Evolutionary conservation across 2,888 invertebrate species (phyloP).

Genomic region (Geotrupes spiniger): DNA sequence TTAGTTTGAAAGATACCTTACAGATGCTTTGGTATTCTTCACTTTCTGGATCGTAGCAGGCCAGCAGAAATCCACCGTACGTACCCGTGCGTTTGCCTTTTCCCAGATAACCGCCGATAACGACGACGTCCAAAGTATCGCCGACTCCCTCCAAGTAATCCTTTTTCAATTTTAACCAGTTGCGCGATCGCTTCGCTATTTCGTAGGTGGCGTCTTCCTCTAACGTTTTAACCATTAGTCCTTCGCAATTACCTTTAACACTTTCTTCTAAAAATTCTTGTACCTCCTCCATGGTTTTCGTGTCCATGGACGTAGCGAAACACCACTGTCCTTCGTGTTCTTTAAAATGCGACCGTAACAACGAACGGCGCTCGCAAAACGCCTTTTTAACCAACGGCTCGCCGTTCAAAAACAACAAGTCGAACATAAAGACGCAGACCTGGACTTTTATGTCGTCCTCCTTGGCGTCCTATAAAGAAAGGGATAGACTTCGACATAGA

Average conservation of each 20-base stretch:
- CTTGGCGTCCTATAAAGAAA: constrained; percentile 62
- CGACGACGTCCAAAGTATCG: constrained; percentile 93
- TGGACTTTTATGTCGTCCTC: constrained; percentile 72
- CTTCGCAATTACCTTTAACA: constrained; percentile 96
- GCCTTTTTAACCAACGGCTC: constrained; percentile 76
- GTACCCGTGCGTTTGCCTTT: constrained; percentile 89
- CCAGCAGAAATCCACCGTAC: constrained; percentile 94
- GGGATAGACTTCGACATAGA: constrained; percentile 8
- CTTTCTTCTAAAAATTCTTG: constrained; percentile 92
- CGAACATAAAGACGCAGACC: constrained; percentile 94
- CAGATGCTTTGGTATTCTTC: constrained; percentile 93
- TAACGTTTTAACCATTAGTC: constrained; percentile 96
- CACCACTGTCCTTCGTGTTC: constrained; percentile 78
- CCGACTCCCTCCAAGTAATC: constrained; percentile 97
- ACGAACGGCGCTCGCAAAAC: constrained; percentile 68
- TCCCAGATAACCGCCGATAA: constrained; percentile 91
- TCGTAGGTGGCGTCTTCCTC: constrained; percentile 90
- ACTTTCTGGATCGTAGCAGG: constrained; percentile 83
- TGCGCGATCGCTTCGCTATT: constrained; percentile 90
- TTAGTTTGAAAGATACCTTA: constrained; percentile 63
- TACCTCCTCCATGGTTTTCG: constrained; percentile 84
- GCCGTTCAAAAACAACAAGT: constrained; percentile 90
- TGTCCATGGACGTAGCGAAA: constrained; percentile 82
- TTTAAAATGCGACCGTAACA: constrained; percentile 69
- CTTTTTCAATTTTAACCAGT: constrained; percentile 96